Evolutionary conservation across 2,888 invertebrate genomes (phyloP).

Genomic region (Sepiola atlantica): DNA sequence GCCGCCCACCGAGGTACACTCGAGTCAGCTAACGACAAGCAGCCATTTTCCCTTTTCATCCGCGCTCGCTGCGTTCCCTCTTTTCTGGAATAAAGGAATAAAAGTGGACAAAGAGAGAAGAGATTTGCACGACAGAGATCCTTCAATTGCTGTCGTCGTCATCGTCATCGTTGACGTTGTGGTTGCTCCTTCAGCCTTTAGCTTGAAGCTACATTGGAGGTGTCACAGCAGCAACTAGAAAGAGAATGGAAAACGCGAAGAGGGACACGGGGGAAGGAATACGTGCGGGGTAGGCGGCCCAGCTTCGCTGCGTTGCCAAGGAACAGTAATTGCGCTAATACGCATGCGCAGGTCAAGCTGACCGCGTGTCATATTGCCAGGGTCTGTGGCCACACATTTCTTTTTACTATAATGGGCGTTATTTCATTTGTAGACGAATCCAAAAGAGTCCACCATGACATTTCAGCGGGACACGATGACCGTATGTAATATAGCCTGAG

Average conservation of each 20-base stretch:
- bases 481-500: neutral
- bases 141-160: neutral
- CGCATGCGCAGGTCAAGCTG: neutral
- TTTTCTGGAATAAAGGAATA: neutral
- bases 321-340: neutral
- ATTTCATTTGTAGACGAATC: neutral
- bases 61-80: neutral
- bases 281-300: neutral
- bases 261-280: neutral
- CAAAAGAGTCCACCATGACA: neutral
- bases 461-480: neutral
- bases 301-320: neutral
- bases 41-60: neutral
- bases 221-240: neutral
- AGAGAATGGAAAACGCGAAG: neutral
- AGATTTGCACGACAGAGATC: neutral
- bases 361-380: neutral
- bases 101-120: neutral
- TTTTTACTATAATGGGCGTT: neutral
- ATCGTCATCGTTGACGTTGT: neutral
- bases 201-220: too few relatives aligned
- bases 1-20: neutral
- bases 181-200: neutral
- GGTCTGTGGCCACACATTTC: neutral
- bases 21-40: neutral